phyloP scores from a whole-genome alignment of 2,113 vertebrate genomes.

The Ibidorhyncha struthersii region DNA sequence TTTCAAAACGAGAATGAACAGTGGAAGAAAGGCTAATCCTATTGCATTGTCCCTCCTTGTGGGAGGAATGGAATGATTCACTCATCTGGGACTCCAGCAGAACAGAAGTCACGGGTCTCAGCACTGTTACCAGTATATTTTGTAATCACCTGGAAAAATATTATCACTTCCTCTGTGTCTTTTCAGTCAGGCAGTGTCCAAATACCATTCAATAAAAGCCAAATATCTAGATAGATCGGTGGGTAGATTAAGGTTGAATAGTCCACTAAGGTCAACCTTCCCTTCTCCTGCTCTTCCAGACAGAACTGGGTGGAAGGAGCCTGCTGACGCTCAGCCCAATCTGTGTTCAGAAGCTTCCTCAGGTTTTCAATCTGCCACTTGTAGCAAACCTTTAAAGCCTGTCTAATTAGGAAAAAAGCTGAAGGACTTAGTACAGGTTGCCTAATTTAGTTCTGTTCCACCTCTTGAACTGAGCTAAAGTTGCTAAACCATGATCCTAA shows the following conservation, averaged over 20 bases:
- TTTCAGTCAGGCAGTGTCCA: background rate
- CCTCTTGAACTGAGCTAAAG: background rate
- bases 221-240: background rate
- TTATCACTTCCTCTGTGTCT: background rate
- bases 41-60: background rate
- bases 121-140: background rate
- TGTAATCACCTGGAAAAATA: background rate
- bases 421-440: background rate
- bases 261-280: background rate
- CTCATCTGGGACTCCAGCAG: background rate
- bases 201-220: background rate
- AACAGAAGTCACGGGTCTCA: background rate
- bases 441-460: background rate
- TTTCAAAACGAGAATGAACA: background rate
- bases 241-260: background rate
- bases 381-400: background rate
- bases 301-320: background rate
- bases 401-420: background rate
- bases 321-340: background rate
- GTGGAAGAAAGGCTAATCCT: background rate
- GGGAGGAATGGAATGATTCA: background rate
- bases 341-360: background rate
- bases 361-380: background rate
- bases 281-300: background rate
- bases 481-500: background rate